Evolutionary conservation across 2,113 vertebrate species (phyloP).

Genomic region (Prolemur simus): DNA sequence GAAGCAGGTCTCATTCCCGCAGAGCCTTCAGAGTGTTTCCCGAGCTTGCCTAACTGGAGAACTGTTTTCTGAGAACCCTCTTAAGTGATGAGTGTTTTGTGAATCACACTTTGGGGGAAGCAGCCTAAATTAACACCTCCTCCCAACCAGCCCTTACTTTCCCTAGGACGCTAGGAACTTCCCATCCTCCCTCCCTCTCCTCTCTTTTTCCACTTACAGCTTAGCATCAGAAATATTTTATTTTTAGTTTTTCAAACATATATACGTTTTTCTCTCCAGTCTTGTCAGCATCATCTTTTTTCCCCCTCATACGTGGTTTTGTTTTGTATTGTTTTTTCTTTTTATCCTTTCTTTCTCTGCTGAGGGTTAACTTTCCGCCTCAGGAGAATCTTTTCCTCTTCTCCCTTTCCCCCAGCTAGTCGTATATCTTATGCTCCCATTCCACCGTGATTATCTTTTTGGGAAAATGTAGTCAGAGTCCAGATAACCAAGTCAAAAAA

Average conservation of each 20-base stretch:
- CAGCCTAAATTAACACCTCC: neutral
- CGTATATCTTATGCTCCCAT: neutral
- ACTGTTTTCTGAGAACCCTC: conserved; percentile 33
- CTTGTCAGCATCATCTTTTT: neutral
- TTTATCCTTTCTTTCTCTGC: conserved; percentile 10
- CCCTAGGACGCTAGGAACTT: neutral
- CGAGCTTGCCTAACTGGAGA: neutral
- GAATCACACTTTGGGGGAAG: neutral
- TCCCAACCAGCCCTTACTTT: neutral
- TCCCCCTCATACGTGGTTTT: neutral
- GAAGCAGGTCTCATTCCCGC: neutral
- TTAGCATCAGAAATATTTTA: neutral
- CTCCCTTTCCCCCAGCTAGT: neutral
- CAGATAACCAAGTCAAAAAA: neutral
- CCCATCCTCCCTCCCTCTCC: neutral
- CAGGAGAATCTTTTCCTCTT: neutral
- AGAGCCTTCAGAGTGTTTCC: neutral
- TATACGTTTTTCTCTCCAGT: neutral
- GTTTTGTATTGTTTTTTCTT: neutral
- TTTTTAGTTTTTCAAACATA: conserved; percentile 20
- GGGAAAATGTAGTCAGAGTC: neutral
- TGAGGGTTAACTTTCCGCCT: neutral
- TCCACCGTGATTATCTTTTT: neutral
- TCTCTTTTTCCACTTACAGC: neutral
- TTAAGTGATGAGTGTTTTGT: neutral